Evolutionary conservation across 1,140 invertebrate genomes (phyloP).

Genomic region (Battus philenor): DNA sequence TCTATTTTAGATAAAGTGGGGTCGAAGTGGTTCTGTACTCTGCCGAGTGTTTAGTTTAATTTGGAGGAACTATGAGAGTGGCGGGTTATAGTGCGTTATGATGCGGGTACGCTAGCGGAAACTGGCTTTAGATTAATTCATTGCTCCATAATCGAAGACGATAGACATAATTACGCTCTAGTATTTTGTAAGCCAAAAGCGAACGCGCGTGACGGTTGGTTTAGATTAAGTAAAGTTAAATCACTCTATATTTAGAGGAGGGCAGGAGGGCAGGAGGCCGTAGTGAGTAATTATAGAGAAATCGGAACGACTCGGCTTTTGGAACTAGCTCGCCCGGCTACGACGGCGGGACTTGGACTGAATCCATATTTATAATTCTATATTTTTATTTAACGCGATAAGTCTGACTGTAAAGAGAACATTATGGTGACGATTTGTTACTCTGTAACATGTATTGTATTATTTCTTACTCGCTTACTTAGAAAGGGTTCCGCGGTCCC

Average conservation of each 20-base stretch:
- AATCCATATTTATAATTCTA: constrained; percentile 69
- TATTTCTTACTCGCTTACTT: constrained; percentile 68
- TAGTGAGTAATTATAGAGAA: constrained; percentile 25
- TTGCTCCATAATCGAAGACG: constrained; percentile 22
- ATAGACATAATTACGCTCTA: constrained; percentile 19
- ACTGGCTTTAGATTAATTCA: constrained; percentile 25
- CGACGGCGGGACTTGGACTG: constrained; percentile 35
- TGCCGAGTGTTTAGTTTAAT: constrained; percentile 16
- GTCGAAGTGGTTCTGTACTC: constrained; percentile 22
- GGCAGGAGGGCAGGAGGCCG: constrained; percentile 8
- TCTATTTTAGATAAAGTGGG: constrained; percentile 21
- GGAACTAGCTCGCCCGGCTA: constrained; percentile 22
- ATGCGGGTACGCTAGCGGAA: constrained; percentile 10
- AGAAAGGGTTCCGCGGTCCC: constrained; percentile 37
- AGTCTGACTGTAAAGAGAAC: constrained; percentile 68
- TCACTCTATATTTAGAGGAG: constrained; percentile 26
- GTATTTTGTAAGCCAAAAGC: constrained; percentile 17
- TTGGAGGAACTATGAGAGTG: constrained; percentile 11
- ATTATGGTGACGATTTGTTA: constrained; percentile 52
- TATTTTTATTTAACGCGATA: constrained; percentile 73
- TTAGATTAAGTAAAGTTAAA: constrained; percentile 31
- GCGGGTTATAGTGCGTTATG: constrained; percentile 1
- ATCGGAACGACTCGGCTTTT: constrained; percentile 19
- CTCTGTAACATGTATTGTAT: constrained; percentile 57
- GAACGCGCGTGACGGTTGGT: constrained; percentile 22